These are phyloP conservation scores for Platysteira castanea DNA, from an alignment of 2,113 vertebrate genomes.

Conservation along the genomic window DNA sequence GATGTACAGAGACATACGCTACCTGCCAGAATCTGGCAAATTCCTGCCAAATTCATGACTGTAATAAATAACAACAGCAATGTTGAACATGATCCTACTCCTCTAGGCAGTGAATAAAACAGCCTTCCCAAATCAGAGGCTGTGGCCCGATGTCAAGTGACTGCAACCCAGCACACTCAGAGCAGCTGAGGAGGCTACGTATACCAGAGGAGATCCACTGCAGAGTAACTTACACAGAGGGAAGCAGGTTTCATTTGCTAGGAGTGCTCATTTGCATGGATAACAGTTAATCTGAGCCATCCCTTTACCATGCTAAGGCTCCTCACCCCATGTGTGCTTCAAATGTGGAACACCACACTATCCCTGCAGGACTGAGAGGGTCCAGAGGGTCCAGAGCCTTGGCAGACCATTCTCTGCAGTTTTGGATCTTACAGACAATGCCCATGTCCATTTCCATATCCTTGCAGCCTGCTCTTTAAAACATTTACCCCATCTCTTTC, in stretches of 20 bases:
- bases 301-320: not conserved
- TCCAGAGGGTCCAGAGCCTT: not conserved
- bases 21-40: conserved; percentile 35
- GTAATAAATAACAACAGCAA: conserved; percentile 43
- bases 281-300: not conserved
- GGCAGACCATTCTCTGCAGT: not conserved
- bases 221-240: not conserved
- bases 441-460: not conserved
- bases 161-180: not conserved
- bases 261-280: not conserved
- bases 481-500: not conserved
- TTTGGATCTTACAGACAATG: not conserved
- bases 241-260: not conserved
- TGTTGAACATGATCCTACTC: conserved; percentile 5
- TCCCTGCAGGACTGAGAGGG: not conserved
- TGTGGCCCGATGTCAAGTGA: not conserved
- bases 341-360: not conserved
- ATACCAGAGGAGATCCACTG: not conserved
- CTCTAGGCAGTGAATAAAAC: conserved; percentile 37
- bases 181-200: not conserved
- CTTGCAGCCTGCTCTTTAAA: not conserved
- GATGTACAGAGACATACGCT: not conserved
- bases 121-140: not conserved
- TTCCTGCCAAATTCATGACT: conserved; percentile 44
- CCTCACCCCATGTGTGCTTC: not conserved